phyloP scores from a whole-genome alignment of 2,888 invertebrate species.

The Portevinia maculata region DNA sequence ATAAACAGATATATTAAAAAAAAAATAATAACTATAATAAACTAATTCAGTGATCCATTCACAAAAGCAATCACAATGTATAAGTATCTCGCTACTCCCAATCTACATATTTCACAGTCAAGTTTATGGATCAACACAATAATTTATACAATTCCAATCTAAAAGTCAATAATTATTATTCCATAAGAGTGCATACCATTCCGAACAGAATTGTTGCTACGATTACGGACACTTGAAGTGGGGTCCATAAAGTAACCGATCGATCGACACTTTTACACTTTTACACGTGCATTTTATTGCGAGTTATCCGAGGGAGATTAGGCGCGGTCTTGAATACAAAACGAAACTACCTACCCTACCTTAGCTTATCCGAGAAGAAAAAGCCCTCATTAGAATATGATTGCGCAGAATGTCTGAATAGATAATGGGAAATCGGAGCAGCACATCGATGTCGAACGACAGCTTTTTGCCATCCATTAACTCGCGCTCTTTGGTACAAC shows the following conservation, averaged over 20 bases:
- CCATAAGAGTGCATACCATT: slow-evolving; percentile 24
- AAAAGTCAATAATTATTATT: slow-evolving; percentile 57
- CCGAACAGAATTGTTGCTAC: slow-evolving; percentile 61
- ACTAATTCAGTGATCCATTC: slow-evolving; percentile 61
- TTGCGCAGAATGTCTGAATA: slow-evolving; percentile 47
- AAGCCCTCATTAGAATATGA: slow-evolving; percentile 63
- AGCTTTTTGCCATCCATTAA: slow-evolving; percentile 61
- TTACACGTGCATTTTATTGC: slow-evolving; percentile 43
- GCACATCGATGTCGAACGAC: slow-evolving; percentile 38
- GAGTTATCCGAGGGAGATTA: slow-evolving; percentile 56
- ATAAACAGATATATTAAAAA: slow-evolving; percentile 25
- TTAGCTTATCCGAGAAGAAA: slow-evolving; percentile 4
- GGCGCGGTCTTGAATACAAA: slow-evolving; percentile 72
- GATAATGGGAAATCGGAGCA: slow-evolving; percentile 62
- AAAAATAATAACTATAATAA: slow-evolving; percentile 46
- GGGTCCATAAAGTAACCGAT: slow-evolving; percentile 45
- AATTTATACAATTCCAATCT: slow-evolving; percentile 59
- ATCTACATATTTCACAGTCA: slow-evolving; percentile 58
- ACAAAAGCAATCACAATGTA: slow-evolving; percentile 44
- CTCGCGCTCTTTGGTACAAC: slow-evolving; percentile 57
- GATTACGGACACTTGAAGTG: slow-evolving; percentile 37
- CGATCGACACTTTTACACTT: slow-evolving; percentile 6
- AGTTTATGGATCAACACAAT: slow-evolving; percentile 26
- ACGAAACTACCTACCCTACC: too few relatives aligned
- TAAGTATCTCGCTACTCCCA: slow-evolving; percentile 51